Percentiles rank a stretch among this genome's conserved stretches.
Conservation (phyloP, 2,113 vertebrate species). For the Polyodon spathula region DNA sequence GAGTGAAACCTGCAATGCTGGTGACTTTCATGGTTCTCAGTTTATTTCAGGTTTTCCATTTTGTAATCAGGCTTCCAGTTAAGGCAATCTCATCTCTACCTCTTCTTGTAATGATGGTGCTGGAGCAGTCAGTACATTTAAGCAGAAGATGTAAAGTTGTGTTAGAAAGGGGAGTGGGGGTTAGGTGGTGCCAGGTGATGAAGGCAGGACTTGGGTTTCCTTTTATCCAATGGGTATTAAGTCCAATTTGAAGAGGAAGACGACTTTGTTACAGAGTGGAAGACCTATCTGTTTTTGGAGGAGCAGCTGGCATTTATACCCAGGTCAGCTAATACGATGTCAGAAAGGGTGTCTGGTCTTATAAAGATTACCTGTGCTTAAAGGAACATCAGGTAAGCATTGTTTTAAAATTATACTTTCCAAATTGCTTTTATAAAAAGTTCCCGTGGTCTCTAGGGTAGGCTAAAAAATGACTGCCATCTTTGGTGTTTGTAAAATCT, state of each 20-base stretch:
- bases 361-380: too few relatives aligned
- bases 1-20: conserved; percentile 19
- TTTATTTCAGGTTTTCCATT: conserved; percentile 12
- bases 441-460: too few relatives aligned
- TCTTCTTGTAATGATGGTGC: conserved; percentile 42
- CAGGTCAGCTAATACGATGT: too few relatives aligned
- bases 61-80: conserved; percentile 31
- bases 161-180: conserved; percentile 18
- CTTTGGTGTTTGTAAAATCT: too few relatives aligned
- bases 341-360: too few relatives aligned
- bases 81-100: conserved; percentile 39
- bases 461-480: too few relatives aligned
- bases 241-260: neutral
- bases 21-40: conserved; percentile 28
- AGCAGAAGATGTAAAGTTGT: conserved; percentile 19
- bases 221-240: neutral
- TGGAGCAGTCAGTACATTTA: conserved; percentile 29
- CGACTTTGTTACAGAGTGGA: neutral
- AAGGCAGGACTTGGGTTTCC: neutral
- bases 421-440: too few relatives aligned
- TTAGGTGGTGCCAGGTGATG: conserved; percentile 21
- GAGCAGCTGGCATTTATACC: too few relatives aligned
- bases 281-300: neutral
- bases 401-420: too few relatives aligned
- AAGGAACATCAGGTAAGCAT: too few relatives aligned